These are phyloP conservation scores for Lepidurus couesii DNA, from an alignment of 1,140 invertebrate genomes.

Conservation along the genomic window DNA sequence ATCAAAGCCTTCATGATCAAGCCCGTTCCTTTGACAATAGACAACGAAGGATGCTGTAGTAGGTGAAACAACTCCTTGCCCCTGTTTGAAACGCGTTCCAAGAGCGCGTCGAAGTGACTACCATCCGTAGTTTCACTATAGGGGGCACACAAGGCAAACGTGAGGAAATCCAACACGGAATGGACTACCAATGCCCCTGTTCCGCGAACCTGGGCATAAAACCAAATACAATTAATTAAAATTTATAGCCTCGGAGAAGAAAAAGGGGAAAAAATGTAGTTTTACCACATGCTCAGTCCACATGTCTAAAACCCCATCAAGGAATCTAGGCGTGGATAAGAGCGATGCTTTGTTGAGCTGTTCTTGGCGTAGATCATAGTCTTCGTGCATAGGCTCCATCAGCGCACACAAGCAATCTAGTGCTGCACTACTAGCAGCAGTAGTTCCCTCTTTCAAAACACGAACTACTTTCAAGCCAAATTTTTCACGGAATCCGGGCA, in stretches of 20 bases:
- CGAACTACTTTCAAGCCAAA: slow-evolving; percentile 81
- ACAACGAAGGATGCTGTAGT: slow-evolving; percentile 95
- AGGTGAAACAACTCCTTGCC: slow-evolving; percentile 87
- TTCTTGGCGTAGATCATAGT: slow-evolving; percentile 89
- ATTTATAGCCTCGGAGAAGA: not conserved
- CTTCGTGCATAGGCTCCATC: slow-evolving; percentile 98
- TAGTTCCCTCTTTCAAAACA: slow-evolving; percentile 80
- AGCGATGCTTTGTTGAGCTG: slow-evolving; percentile 96
- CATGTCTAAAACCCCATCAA: slow-evolving; percentile 89
- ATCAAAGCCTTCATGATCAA: slow-evolving; percentile 95
- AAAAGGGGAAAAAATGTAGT: slow-evolving; percentile 36
- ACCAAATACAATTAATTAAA: not conserved
- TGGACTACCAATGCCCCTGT: slow-evolving; percentile 60
- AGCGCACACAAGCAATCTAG: slow-evolving; percentile 95
- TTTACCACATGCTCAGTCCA: slow-evolving; percentile 91
- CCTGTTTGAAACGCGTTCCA: slow-evolving; percentile 87
- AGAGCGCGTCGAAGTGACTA: slow-evolving; percentile 88
- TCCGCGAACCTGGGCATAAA: slow-evolving; percentile 51
- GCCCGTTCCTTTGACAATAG: slow-evolving; percentile 96
- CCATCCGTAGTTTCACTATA: slow-evolving; percentile 99
- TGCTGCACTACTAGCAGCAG: slow-evolving; percentile 88
- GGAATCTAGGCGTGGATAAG: slow-evolving; percentile 83
- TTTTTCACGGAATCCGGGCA: slow-evolving; percentile 87
- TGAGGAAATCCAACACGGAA: slow-evolving; percentile 96
- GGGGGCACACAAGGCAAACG: slow-evolving; percentile 96